A percentile compares a stretch with the other conserved stretches of the same genome.
Conservation (phyloP, 2,888 invertebrate genomes). For the Acronicta leporina region DNA sequence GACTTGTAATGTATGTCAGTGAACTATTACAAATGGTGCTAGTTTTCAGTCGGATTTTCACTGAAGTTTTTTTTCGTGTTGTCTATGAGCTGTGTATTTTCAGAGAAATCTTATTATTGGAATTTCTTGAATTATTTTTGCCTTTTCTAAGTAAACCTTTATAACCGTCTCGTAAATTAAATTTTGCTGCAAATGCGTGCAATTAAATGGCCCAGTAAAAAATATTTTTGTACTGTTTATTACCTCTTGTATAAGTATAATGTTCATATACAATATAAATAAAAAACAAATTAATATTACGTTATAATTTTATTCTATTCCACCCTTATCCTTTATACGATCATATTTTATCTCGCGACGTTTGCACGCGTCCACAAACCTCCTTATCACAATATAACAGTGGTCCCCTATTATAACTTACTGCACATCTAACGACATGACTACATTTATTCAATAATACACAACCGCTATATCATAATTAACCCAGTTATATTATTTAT, state of each 20-base stretch:
- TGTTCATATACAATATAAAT: conserved; percentile 17
- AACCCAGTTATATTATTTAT: conserved; percentile 60
- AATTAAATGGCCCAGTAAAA: no score
- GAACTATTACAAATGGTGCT: conserved; percentile 22
- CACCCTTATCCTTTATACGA: conserved; percentile 61
- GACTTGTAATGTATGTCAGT: background rate
- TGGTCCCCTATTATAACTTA: conserved; percentile 57
- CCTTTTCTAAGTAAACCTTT: no score
- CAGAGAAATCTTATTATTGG: no score
- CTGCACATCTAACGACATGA: conserved; percentile 59
- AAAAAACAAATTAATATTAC: conserved; percentile 26
- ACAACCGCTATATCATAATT: conserved; percentile 69
- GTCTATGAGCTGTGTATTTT: no score
- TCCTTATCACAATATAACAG: conserved; percentile 65
- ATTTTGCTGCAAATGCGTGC: no score
- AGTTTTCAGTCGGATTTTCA: background rate
- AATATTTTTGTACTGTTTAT: no score
- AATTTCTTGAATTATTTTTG: no score
- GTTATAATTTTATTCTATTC: conserved; percentile 61
- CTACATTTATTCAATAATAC: conserved; percentile 57
- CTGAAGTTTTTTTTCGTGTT: no score
- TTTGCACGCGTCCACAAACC: conserved; percentile 19
- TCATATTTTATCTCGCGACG: conserved; percentile 43
- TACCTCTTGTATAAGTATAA: no score
- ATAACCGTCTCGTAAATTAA: no score